Evolutionary conservation across 2,888 invertebrate species (phyloP), one percentile per base, ranked within the genome.

Genomic region (Pachycephus smyrnensis): DNA sequence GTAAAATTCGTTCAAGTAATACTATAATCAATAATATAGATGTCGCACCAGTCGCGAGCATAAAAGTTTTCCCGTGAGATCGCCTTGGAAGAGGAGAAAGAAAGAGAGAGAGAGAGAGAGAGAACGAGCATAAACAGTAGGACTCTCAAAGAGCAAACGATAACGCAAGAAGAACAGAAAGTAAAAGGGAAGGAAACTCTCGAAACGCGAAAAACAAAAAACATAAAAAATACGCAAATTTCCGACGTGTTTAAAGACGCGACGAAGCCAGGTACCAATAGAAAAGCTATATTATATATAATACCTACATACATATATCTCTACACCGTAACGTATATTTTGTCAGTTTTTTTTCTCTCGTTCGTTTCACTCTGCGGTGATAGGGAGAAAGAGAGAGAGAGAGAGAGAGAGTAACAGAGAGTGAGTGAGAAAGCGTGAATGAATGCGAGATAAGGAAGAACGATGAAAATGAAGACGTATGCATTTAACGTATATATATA

Each of bases 301-400:
- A n/a, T n/a, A 31, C 71, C 71, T 71, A 71, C 9, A 71, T 71
- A 33, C 31, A 55, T 55, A 71, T 71, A 71, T 71, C 68, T 75
- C n/a, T 68, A 37, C 55, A 75, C 75, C 75, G 69, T 35, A 68
- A 68, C 32, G 68, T 68, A 32, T 75, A 77, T 55, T 73, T 71
- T 73, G 71, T 76, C 73, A 77, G 69, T 68, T 81, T 80, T 75
- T 77, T 77, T 76, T 75, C 78, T 79, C 79, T 78, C 78, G 80
- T 79, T 71, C n/a, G 31, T 71, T 32, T 33, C 31, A 71, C 31
- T 71, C 31, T 33, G 32, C 31, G 31, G 71, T 15, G 12, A 71
- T 31, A 71, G 12, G 71, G 31, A 32, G 30, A 71, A 23, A 12
- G 2, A 71, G 32, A 32, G 12, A 31, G 11, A 69, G 15, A 32